Conservation (phyloP, 2,113 vertebrate species). For the Canis aureus region DNA sequence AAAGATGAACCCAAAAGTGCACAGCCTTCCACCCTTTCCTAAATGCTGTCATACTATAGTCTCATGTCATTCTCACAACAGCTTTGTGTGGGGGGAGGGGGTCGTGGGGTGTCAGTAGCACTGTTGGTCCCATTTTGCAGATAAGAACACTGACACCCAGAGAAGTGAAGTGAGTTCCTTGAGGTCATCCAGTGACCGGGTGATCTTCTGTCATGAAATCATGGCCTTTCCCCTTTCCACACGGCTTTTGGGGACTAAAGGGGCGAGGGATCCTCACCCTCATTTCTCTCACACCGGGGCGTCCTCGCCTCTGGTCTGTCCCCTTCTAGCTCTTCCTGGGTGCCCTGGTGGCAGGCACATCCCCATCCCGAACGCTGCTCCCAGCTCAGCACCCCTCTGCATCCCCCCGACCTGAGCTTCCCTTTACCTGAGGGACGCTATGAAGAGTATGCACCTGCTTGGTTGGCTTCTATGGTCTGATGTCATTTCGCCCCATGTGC, state of each 20-base stretch:
- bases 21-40: background rate
- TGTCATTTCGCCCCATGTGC: background rate
- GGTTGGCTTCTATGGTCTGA: background rate
- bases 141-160: background rate
- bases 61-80: background rate
- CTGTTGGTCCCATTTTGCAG: background rate
- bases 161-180: background rate
- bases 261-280: background rate
- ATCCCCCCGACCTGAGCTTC: background rate
- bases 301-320: background rate
- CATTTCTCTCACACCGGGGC: rapidly evolving
- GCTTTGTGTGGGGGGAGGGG: background rate
- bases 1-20: background rate
- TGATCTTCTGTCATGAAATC: background rate
- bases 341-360: background rate
- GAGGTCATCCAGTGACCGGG: background rate
- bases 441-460: background rate
- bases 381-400: background rate
- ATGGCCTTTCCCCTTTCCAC: background rate
- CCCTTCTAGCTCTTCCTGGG: background rate
- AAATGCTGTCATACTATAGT: background rate
- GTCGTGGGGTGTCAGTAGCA: background rate
- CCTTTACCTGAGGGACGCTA: background rate
- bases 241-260: background rate
- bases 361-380: background rate